Evolutionary conservation across 2,888 invertebrate genomes (phyloP).

Genomic region (Sisyra nigra): DNA sequence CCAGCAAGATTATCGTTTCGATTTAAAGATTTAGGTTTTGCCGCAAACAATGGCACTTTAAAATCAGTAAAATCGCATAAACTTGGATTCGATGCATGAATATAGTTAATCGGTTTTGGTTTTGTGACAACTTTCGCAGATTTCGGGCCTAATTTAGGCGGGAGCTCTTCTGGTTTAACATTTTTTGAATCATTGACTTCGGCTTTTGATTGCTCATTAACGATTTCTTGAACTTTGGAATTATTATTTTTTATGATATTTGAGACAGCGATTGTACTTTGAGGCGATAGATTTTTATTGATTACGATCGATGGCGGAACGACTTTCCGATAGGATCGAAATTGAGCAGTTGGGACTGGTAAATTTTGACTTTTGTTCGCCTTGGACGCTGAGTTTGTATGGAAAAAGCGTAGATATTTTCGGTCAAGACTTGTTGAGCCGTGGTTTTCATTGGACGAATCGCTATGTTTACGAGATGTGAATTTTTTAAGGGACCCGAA

Average conservation of each 20-base stretch:
- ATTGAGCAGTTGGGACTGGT: conserved; percentile 64
- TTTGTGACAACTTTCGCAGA: conserved; percentile 10
- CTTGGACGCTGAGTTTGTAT: conserved; percentile 21
- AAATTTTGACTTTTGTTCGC: conserved; percentile 36
- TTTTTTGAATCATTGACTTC: conserved; percentile 7
- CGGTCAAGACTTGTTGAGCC: conserved; percentile 52
- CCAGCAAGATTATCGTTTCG: conserved; percentile 44
- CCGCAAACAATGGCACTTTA: conserved; percentile 17
- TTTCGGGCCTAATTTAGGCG: conserved; percentile 7
- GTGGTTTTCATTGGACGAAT: conserved; percentile 25
- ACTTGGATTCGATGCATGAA: conserved; percentile 58
- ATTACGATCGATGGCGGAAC: conserved; percentile 24
- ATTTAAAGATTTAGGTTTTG: conserved; percentile 26
- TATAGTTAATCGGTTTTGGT: conserved; percentile 40
- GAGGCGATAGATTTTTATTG: neutral
- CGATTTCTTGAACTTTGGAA: conserved; percentile 7
- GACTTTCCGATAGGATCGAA: conserved; percentile 54
- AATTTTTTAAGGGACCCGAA: conserved; percentile 61
- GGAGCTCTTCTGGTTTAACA: conserved; percentile 8
- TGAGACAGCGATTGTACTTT: neutral
- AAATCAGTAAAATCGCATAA: conserved; percentile 40
- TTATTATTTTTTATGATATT: conserved; percentile 2
- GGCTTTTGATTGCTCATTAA: neutral
- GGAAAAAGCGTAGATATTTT: conserved; percentile 45
- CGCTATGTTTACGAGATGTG: conserved; percentile 31